Base-by-base conservation (phyloP, 2,113 vertebrate species). In the Xyrauchen texanus region DNA sequence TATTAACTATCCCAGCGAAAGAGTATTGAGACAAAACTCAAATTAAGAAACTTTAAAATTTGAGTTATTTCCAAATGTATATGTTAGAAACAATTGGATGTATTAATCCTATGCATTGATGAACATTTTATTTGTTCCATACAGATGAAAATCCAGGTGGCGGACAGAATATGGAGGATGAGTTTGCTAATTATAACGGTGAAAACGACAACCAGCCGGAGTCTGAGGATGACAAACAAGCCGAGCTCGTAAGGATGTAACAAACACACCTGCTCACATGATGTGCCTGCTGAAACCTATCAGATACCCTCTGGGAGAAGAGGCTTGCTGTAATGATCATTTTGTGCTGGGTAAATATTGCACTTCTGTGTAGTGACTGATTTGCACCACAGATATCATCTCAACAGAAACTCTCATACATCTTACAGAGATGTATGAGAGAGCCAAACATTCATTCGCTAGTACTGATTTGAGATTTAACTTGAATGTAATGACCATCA, bases 201-300 rank as follows among this genome's bases (percentile, higher is more conserved):
- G 94, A 98, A 47, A 91, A 95, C 13, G 93, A 92, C 21, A 98
- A 98, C 8, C 95, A 96, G 83, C 96, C 94, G 0, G 96, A 97
- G 81, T 93, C 94, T 62, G 96, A 99, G 88, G 94, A 89, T 0
- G 96, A 98, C 83, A 98, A 97, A 89, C 95, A 97, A 88, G 95
- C 91, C 6, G 94, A 90, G 42, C 95, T 98, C 4, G 88, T 90
- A 21, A 92, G 87, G 46, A 86, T 77, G 89, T 91, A 85, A 34
- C 12, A 81, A 46, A 53, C 16, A 52, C 55, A 12, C 42, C 44
- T 52, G 74, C 21, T 77, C 55, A 71, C 53, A 69, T 5, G n/a
- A 71, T 4, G 53, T 11, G 34, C 6, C 53, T 71, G 42, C 51
- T 70, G 21, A 70, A 21, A 34, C 21, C 21, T 34, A 3, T 34